Conservation (phyloP, 2,113 vertebrate genomes). For the Zosterops lateralis region DNA sequence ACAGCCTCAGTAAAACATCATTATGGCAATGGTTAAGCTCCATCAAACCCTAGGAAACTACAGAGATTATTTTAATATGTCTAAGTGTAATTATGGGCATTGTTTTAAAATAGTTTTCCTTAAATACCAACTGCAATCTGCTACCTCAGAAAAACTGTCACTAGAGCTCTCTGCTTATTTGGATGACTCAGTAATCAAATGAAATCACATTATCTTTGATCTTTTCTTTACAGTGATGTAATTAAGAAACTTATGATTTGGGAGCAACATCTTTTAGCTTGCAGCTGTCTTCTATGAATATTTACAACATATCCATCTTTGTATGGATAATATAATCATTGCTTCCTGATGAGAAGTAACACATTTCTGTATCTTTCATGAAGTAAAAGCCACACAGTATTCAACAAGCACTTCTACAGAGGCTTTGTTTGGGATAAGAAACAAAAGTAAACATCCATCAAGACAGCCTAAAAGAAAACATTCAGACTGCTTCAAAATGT, state of each 20-base stretch:
- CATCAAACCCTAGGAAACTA: background rate
- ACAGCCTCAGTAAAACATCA: background rate
- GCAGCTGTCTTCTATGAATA: constrained; percentile 57
- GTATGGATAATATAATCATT: constrained; percentile 25
- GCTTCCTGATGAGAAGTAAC: constrained; percentile 38
- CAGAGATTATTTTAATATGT: constrained; percentile 13
- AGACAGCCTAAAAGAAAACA: background rate
- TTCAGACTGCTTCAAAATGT: background rate
- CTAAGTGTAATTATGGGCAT: constrained; percentile 12
- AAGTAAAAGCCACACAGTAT: constrained; percentile 27
- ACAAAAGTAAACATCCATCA: background rate
- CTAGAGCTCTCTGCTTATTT: constrained; percentile 24
- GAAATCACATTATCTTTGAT: constrained; percentile 61
- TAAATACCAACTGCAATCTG: constrained; percentile 51
- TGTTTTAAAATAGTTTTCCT: constrained; percentile 52
- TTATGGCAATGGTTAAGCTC: background rate
- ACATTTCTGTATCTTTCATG: constrained; percentile 3
- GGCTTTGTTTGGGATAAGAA: background rate
- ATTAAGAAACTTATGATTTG: constrained; percentile 56
- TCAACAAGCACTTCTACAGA: constrained; percentile 17
- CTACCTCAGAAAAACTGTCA: constrained; percentile 48
- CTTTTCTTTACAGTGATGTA: constrained; percentile 60
- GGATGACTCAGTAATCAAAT: constrained; percentile 59
- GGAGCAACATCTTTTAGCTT: constrained; percentile 45
- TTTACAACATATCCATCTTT: constrained; percentile 34